Evolutionary conservation across 2,888 invertebrate genomes (phyloP).

Genomic region (Entomobrya multifasciata): DNA sequence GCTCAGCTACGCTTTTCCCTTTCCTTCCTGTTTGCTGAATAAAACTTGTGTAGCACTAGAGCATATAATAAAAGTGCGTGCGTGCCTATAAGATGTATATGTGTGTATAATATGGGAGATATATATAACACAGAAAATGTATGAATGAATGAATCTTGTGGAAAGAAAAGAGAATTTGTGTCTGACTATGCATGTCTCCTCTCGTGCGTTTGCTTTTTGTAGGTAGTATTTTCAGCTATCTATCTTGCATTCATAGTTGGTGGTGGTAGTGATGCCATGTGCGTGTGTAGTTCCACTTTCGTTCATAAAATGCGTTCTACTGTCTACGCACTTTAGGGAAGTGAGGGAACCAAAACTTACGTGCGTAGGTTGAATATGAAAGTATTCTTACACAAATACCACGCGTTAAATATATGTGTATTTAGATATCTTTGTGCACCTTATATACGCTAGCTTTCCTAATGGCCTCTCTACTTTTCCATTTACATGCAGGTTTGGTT

Average conservation of each 20-base stretch:
- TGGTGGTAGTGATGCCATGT: neutral
- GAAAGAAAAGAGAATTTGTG: neutral
- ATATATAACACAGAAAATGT: neutral
- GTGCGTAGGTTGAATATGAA: slow-evolving; percentile 8
- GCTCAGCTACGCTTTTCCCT: neutral
- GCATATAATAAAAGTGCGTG: neutral
- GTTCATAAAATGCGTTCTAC: slow-evolving; percentile 58
- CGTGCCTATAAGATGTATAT: neutral
- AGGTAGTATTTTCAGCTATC: slow-evolving; percentile 13
- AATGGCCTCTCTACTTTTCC: neutral
- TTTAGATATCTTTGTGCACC: no score
- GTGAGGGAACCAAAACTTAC: slow-evolving; percentile 1
- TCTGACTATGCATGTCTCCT: neutral
- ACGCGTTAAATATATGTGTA: neutral
- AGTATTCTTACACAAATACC: slow-evolving; percentile 8
- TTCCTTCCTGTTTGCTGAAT: slow-evolving; percentile 28
- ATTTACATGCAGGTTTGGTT: neutral
- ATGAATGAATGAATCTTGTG: slow-evolving; percentile 50
- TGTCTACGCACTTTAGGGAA: slow-evolving; percentile 47
- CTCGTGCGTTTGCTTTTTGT: neutral
- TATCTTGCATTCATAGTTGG: neutral
- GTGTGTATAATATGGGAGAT: neutral
- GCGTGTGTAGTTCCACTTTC: slow-evolving; percentile 43
- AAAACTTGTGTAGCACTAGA: no score
- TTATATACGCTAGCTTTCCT: neutral